A percentile compares a stretch with the other conserved stretches of the same genome.
Evolutionary conservation across 1,140 invertebrate species (phyloP).

Genomic region (Bathynomus jamesi): DNA sequence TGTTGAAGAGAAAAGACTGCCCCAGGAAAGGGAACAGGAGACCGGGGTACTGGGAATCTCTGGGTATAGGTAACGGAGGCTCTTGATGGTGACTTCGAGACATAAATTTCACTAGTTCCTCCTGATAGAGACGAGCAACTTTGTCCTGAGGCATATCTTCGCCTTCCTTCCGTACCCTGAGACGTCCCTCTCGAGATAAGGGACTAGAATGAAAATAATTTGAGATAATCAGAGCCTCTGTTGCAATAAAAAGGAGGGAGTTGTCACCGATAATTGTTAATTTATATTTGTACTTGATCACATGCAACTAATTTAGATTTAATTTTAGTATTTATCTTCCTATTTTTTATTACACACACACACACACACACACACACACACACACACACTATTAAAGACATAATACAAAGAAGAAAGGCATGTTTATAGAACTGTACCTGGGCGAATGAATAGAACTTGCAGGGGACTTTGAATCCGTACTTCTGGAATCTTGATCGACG

Average conservation of each 20-base stretch:
- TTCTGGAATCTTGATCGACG: slow-evolving; percentile 30
- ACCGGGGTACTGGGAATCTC: slow-evolving; percentile 36
- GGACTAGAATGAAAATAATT: no score
- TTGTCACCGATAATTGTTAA: no score
- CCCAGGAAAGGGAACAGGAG: slow-evolving; percentile 35
- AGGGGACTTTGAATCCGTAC: slow-evolving; percentile 34
- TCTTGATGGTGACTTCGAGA: slow-evolving; percentile 55
- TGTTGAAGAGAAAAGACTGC: slow-evolving; percentile 37
- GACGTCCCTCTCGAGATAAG: slow-evolving; percentile 48
- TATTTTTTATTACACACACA: no score
- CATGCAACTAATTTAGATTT: no score
- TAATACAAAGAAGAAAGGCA: no score
- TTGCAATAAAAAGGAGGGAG: no score
- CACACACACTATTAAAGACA: no score
- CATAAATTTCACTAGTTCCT: slow-evolving; percentile 88
- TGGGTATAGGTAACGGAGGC: slow-evolving; percentile 24
- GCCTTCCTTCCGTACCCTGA: slow-evolving; percentile 53
- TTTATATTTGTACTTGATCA: no score
- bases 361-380: no score
- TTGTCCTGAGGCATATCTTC: slow-evolving; percentile 95
- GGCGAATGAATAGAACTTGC: slow-evolving; percentile 35
- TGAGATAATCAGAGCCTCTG: no score
- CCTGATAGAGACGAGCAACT: slow-evolving; percentile 92
- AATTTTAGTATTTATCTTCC: no score
- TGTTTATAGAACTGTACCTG: slow-evolving; percentile 17